Evolutionary conservation across 2,888 invertebrate species (phyloP), one percentile per base, ranked within the genome.

Genomic region (Archips crataeganus): DNA sequence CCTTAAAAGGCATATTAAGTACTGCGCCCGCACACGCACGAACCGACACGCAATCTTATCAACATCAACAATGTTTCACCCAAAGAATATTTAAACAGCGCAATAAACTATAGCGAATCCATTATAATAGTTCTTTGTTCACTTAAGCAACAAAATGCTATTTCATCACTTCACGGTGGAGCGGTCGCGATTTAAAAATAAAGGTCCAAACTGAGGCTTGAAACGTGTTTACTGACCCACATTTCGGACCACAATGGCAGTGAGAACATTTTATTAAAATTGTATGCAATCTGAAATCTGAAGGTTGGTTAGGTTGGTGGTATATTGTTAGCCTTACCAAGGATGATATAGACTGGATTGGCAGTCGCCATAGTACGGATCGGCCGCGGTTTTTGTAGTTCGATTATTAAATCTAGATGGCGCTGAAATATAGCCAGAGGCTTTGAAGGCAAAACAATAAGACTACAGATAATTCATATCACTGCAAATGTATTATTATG

Each of bases 101-200:
- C 45, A 45, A 45, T 45, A 23, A 54, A 9, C 54, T n/a, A n/a
- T 32, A 57, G 57, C 57, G 6, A 57, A 57, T 57, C 57, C 57
- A 57, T 57, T 57, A 57, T 32, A 57, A 57, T 32, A 57, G 57
- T 23, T 57, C 57, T 57, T 57, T 57, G 32, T 57, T 57, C 9
- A 11, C 32, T 57, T 57, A 32, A 54, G 51, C 15, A 54, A 54
- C 23, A 54, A 54, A 15, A 15, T 3, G 0, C 10, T 32, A 11
- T 57, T 57, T 32, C 57, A 10, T 57, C 57, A 57, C 32, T 57
- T 32, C 57, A 57, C 57, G 57, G 57, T 32, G 57, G 32, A n/a
- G 2, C 57, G 57, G 11, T 3, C 32, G 10, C 4, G 57, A 11
- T 11, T 57, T n/a, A 32, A 23, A 57, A 57, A 57, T 57, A 57